Base-by-base conservation (phyloP, 2,797 vertebrate genomes). In the Lophius americanus region DNA sequence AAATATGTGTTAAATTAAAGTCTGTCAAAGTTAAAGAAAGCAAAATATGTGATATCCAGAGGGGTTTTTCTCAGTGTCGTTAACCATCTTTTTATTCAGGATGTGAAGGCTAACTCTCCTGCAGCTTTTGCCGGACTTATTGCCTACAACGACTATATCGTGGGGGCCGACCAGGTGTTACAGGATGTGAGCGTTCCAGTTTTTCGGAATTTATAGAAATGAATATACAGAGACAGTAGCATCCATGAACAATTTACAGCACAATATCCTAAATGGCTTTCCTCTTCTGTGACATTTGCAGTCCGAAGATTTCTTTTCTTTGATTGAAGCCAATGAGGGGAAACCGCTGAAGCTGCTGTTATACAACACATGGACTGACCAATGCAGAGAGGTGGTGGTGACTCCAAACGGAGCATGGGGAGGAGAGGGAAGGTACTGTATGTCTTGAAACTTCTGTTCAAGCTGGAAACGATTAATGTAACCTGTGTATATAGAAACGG, bases 361-460 rank as follows among this genome's bases (percentile, higher is more conserved):
- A 53, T 99, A 98, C 78, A 97, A 95, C 87, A 95, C 85, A 0
- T 92, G 94, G 76, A 94, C 85, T 0, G 96, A 98, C 76, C 90
- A 90, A 37, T 97, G 96, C 89, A 93, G 96, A 84, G 96, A 99
- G 85, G 94, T 98, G 52, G 89, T 95, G 70, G 96, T 98, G 55
- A 98, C 95, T 56, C 97, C 97, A 68, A 99, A 98, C 46, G 95
- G 96, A 76, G 96, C 96, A 13, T 99, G 97, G 97, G 97, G 97
- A 61, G 97, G 97, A 84, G 96, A 98, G 84, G 97, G 97, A 84
- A 97, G 97, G 97, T 98, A 93, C 4, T 32, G 60, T 58, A 32
- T 38, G 8, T 39, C n/a, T 39, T 9, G 38, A 60, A 12, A 10
- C 12, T 8, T 8, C 8, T 9, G 9, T 4, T 43, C 39, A 42